Evolutionary conservation across 2,888 invertebrate genomes (phyloP).

Genomic region (Chouioia cunea): DNA sequence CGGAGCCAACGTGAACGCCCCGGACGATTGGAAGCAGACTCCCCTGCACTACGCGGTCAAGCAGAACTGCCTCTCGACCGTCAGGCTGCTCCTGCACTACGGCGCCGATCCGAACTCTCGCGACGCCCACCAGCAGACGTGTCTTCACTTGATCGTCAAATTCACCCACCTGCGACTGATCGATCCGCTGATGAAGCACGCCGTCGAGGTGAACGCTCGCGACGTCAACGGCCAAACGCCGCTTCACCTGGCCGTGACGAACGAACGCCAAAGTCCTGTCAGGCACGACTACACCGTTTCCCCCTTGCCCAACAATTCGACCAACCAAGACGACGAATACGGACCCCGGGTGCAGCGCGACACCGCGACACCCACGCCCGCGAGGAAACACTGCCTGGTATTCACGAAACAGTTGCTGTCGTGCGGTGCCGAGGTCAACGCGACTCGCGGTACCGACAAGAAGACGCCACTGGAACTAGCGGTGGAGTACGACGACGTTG

Average conservation of each 20-base stretch:
- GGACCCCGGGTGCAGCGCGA: conserved; percentile 66
- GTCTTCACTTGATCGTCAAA: conserved; percentile 66
- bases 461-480: conserved; percentile 21
- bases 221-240: conserved; percentile 66
- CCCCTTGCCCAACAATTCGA: conserved; percentile 60
- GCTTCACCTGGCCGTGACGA: conserved; percentile 67
- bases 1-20: conserved; percentile 75
- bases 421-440: conserved; percentile 16
- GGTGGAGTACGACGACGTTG: conserved; percentile 1
- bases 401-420: conserved; percentile 61
- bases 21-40: conserved; percentile 54
- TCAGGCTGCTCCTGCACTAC: neutral
- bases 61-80: neutral
- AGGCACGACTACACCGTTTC: conserved; percentile 32
- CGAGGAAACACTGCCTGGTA: conserved; percentile 63
- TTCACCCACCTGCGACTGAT: conserved; percentile 59
- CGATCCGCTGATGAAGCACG: conserved; percentile 56
- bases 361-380: conserved; percentile 66
- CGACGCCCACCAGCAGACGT: conserved; percentile 55
- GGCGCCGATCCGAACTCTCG: conserved; percentile 16
- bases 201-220: conserved; percentile 60
- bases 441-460: neutral
- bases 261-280: conserved; percentile 66
- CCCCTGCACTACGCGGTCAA: conserved; percentile 53
- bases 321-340: no score